Evolutionary conservation across 2,797 vertebrate species (phyloP).

Genomic region (Taenioides sp.): DNA sequence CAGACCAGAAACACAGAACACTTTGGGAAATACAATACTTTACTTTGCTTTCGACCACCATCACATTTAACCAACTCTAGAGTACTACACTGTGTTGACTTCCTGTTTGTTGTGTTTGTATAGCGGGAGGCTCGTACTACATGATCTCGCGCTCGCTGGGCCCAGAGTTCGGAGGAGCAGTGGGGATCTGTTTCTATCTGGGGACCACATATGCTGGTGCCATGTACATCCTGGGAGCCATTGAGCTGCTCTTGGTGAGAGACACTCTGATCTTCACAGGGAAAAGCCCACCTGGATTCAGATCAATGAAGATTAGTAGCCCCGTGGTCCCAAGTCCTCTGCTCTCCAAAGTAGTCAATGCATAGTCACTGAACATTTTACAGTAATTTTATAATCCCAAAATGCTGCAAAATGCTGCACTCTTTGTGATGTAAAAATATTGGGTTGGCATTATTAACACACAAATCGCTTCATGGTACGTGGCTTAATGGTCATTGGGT

Average conservation of each 20-base stretch:
- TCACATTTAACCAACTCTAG: neutral
- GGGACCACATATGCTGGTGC: conserved; percentile 96
- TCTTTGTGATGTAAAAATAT: neutral
- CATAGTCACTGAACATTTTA: neutral
- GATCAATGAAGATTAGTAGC: neutral
- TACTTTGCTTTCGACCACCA: neutral
- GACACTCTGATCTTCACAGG: conserved; percentile 2
- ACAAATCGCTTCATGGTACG: neutral
- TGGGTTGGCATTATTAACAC: neutral
- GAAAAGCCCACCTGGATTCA: neutral
- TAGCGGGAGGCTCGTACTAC: conserved; percentile 97
- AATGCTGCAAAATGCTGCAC: neutral
- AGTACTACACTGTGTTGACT: neutral
- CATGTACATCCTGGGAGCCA: conserved; percentile 99
- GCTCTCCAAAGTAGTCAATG: neutral
- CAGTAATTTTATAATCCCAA: neutral
- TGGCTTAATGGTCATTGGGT: no score
- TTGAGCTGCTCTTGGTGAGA: conserved; percentile 96
- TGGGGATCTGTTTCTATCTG: conserved; percentile 98
- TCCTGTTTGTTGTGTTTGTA: conserved; percentile 5
- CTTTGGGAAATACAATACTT: neutral
- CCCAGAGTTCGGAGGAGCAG: conserved; percentile 95
- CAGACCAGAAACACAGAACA: neutral
- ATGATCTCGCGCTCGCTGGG: conserved; percentile 98
- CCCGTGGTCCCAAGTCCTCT: neutral